Conservation (phyloP, 2,113 vertebrate species). For the Pogonocichla stellata region DNA sequence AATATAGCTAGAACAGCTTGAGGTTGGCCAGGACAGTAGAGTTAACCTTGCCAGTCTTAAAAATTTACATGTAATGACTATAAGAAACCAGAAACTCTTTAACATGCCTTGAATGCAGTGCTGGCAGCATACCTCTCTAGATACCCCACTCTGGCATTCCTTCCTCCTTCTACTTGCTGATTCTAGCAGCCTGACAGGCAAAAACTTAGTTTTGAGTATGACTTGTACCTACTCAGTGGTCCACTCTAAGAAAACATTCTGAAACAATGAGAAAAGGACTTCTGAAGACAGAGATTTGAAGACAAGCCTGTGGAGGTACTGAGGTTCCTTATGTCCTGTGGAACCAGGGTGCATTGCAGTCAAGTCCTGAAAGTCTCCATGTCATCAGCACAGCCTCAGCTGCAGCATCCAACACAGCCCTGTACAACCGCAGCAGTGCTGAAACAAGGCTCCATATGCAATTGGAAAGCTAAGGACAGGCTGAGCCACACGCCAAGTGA, state of each 20-base stretch:
- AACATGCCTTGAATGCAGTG: neutral
- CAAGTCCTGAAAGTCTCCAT: neutral
- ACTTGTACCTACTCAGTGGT: neutral
- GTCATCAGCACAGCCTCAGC: neutral
- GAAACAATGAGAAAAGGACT: neutral
- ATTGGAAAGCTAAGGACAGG: neutral
- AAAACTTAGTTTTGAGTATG: neutral
- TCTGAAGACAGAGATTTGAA: neutral
- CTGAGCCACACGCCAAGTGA: neutral
- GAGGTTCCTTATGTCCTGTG: neutral
- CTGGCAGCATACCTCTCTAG: neutral
- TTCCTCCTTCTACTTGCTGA: neutral
- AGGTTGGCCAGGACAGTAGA: neutral
- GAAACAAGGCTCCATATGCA: neutral
- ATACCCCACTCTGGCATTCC: neutral
- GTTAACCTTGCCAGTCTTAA: neutral
- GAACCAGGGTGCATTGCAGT: neutral
- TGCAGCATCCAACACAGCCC: neutral
- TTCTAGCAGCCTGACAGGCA: neutral
- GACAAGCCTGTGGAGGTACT: neutral
- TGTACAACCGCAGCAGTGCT: neutral
- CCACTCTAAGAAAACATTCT: neutral
- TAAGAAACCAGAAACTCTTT: neutral
- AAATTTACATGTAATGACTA: neutral
- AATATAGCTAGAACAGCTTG: neutral